Base-by-base conservation (phyloP, 2,797 vertebrate genomes). In the Amphiprion clarkii region DNA sequence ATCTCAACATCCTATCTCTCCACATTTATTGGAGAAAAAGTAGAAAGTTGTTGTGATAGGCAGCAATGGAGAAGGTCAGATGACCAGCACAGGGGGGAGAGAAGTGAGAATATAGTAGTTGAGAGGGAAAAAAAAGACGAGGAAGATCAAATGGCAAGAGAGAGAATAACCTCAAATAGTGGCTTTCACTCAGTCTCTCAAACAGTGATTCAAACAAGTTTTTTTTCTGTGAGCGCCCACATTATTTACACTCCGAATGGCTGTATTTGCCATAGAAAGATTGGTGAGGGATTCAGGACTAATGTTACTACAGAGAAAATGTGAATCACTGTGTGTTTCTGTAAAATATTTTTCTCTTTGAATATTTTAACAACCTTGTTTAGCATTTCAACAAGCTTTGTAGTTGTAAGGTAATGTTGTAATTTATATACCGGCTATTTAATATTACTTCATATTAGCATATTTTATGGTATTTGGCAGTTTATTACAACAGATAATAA, bases 241-340 rank as follows among this genome's bases (percentile, higher is more conserved):
- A 48, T 44, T 72, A 68, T 74, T 66, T 49, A 55, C 55, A 16
- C 44, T 59, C 17, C 3, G 1, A 59, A 57, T 58, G 25, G 57
- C 29, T 54, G 62, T 65, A 29, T 81, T 70, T 78, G 48, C 16
- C 2, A 29, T 57, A 19, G 39, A 64, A 71, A 52, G 25, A 65
- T 60, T 46, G 13, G 7, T 36, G 23, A 54, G n/a, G 7, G 21
- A 21, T 39, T 64, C 19, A 66, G 11, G 31, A 25, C 46, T 17
- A 21, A 2, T 58, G 25, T 16, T 46, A 49, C 44, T 66, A 21
- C 31, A 74, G 39, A 66, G 36, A 46, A 4, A 17, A 46, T 46
- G 12, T 46, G 44, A 46, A 14, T 46, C 6, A 19, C 4, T 46
- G 16, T 46, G 44, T 46, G 17, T 46, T 11, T 2, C 3, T 46